A percentile compares a stretch with the other conserved stretches of the same genome.
Evolutionary conservation across 2,888 invertebrate genomes (phyloP).

Genomic region (Hypselothyrea guttata): DNA sequence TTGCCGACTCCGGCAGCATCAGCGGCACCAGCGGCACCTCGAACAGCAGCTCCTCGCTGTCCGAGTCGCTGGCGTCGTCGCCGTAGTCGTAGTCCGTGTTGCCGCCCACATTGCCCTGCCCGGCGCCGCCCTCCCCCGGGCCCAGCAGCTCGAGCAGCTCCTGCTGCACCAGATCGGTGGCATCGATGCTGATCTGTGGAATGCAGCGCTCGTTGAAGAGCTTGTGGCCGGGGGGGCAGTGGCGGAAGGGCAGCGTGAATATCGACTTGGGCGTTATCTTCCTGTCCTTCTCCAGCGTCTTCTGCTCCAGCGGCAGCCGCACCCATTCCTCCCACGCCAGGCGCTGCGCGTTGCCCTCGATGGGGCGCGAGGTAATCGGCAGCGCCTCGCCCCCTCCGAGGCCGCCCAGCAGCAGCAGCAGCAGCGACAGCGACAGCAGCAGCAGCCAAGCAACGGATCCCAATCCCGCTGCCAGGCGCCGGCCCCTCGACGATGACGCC

Average conservation of each 20-base stretch:
- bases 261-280: constrained; percentile 82
- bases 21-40: constrained; percentile 22
- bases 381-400: constrained; percentile 51
- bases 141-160: constrained; percentile 57
- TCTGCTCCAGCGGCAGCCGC: constrained; percentile 77
- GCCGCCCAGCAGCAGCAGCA: not conserved
- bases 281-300: constrained; percentile 77
- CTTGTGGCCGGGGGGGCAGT: constrained; percentile 80
- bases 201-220: constrained; percentile 79
- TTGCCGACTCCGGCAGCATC: constrained; percentile 6
- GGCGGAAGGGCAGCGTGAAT: constrained; percentile 79
- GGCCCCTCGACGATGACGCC: constrained; percentile 36
- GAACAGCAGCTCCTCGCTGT: constrained; percentile 42
- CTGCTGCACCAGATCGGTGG: constrained; percentile 63
- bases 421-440: constrained; percentile 30
- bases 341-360: constrained; percentile 81
- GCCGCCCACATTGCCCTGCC: constrained; percentile 14
- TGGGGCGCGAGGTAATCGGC: constrained; percentile 82
- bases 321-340: constrained; percentile 82
- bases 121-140: constrained; percentile 7
- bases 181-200: constrained; percentile 78
- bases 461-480: not conserved
- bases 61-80: constrained; percentile 62
- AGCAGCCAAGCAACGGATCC: constrained; percentile 10
- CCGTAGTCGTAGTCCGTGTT: constrained; percentile 68